Conservation (phyloP, 2,888 invertebrate genomes). For the Candidula unifasciata region DNA sequence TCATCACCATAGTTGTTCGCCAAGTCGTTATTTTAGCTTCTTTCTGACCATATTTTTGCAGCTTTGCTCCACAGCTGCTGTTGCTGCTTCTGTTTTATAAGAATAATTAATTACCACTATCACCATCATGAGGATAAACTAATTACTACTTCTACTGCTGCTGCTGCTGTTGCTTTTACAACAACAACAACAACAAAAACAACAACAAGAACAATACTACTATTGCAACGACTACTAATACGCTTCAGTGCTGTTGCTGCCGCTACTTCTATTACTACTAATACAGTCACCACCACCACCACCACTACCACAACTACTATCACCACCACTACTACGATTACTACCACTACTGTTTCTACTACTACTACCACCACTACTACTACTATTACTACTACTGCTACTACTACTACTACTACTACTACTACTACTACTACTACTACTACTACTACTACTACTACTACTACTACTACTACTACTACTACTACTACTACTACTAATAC, state of each 20-base stretch:
- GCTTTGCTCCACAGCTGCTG: background rate
- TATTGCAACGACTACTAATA: slow-evolving; percentile 24
- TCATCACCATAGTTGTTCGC: too few species aligned
- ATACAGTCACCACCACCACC: too few species aligned
- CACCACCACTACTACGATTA: background rate
- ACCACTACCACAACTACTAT: too few species aligned
- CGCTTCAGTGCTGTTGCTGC: background rate
- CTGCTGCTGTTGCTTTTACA: background rate
- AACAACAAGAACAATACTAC: background rate
- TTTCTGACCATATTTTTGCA: too few species aligned
- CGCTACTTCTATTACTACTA: too few species aligned
- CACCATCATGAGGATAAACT: background rate
- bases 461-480: slow-evolving; percentile 41
- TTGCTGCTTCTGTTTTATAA: background rate
- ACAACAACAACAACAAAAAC: background rate
- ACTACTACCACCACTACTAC: slow-evolving; percentile 3
- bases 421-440: slow-evolving; percentile 37
- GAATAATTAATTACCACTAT: too few species aligned
- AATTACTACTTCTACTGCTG: background rate
- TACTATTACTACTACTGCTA: slow-evolving; percentile 37
- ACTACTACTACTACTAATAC: slow-evolving; percentile 18
- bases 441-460: slow-evolving; percentile 27
- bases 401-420: slow-evolving; percentile 40
- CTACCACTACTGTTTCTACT: slow-evolving; percentile 25
- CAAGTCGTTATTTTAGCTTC: too few species aligned